Base-by-base conservation (phyloP, 2,888 invertebrate genomes). In the Calliopum simillimum region DNA sequence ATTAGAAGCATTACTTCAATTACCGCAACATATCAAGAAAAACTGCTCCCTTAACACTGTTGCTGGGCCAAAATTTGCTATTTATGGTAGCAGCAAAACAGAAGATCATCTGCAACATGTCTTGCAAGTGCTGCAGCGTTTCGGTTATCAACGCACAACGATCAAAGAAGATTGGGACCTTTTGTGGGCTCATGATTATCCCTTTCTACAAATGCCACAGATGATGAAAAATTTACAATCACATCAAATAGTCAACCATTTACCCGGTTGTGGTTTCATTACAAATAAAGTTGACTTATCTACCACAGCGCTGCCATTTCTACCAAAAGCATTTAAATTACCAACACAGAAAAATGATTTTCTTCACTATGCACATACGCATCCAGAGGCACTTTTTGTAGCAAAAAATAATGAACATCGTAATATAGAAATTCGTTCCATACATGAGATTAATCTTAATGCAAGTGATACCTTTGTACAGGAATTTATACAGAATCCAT, bases 121-220 rank as follows among this genome's bases (percentile, higher is more conserved):
- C 0, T 90, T 92, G 79, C 87, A 90, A 44, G 92, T 96, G 2
- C 88, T 99, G 73, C 88, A 92, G 11, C 88, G 92, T 74, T 84
- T 94, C 14, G 97, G 96, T 0, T 97, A 92, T 79, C 85, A 89
- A 69, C 88, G 90, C 74, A 88, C 88, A 1, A 84, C 85, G 0
- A 87, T 89, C 44, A 80, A 87, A 11, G 88, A 92, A 1, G 87
- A 91, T 4, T 98, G 98, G 97, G 91, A 93, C 82, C 87, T 98
- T 0, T 86, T 98, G 12, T 99, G 99, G 98, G 92, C 97, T 0
- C 96, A 98, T 84, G 95, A 96, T 79, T 98, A 95, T 83, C 98
- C 98, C 0, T 98, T 97, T 80, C 72, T 78, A 0, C 69, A 70
- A 12, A 72, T 84, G 51, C 70, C 80, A 6, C 76, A 85, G 4